phyloP scores from a whole-genome alignment of 2,113 vertebrate species.

The Colistium nudipinnis region DNA sequence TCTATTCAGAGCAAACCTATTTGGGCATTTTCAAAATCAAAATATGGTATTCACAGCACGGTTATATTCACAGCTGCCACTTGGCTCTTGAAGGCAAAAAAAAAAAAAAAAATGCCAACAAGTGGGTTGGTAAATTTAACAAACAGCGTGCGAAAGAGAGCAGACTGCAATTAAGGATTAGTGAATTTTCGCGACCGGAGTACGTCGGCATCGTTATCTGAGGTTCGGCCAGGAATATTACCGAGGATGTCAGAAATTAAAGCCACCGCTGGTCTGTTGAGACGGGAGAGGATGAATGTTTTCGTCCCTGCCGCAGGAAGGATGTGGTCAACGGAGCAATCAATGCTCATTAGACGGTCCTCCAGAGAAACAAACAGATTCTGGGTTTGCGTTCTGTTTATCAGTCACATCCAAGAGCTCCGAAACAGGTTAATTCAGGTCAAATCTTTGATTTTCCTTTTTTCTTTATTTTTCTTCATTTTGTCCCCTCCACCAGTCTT shows the following conservation, averaged over 20 bases:
- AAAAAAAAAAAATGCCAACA: conserved; percentile 20
- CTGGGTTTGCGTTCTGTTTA: conserved; percentile 25
- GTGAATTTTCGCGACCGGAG: conserved; percentile 9
- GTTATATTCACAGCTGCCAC: conserved; percentile 5
- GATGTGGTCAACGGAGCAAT: conserved; percentile 49
- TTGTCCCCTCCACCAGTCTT: conserved; percentile 4
- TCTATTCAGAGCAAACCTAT: conserved; percentile 14
- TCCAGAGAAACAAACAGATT: conserved; percentile 34
- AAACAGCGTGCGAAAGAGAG: conserved; percentile 10
- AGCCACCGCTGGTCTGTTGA: not conserved
- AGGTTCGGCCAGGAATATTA: conserved; percentile 10
- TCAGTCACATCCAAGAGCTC: conserved; percentile 5
- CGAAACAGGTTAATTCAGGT: conserved; percentile 5
- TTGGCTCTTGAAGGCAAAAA: conserved; percentile 12
- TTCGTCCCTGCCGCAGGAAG: conserved; percentile 50
- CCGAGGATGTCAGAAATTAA: conserved; percentile 31
- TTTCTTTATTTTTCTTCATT: conserved; percentile 5
- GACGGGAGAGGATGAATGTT: conserved; percentile 34
- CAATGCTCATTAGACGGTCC: conserved; percentile 43
- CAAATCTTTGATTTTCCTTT: not conserved
- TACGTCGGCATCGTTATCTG: conserved; percentile 2
- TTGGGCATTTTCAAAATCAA: conserved; percentile 7
- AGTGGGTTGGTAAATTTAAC: conserved; percentile 24
- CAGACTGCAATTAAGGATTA: not conserved
- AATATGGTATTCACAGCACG: not conserved